Percentiles rank a stretch among this genome's conserved stretches.
phyloP scores from a whole-genome alignment of 2,797 vertebrate species.

The Agapornis canus region DNA sequence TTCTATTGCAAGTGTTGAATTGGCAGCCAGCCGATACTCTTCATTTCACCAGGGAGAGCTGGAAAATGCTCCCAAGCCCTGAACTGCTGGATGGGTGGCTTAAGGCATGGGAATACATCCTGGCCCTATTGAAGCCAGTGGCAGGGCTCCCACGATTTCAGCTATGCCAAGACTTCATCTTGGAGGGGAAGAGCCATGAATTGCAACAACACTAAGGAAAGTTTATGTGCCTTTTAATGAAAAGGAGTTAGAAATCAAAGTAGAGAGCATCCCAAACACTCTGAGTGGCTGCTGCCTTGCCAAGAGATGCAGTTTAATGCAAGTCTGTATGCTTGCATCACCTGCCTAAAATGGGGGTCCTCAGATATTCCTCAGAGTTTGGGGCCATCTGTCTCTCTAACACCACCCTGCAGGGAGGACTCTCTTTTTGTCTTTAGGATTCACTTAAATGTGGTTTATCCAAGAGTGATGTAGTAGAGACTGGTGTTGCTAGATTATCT shows the following conservation, averaged over 20 bases:
- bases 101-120: conserved; percentile 66
- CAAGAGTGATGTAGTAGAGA: background rate
- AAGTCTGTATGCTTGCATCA: background rate
- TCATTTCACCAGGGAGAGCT: background rate
- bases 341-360: background rate
- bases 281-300: background rate
- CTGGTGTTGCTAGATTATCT: background rate
- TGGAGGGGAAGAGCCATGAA: conserved; percentile 13
- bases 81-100: conserved; percentile 8
- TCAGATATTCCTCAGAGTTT: background rate
- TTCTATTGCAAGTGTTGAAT: background rate
- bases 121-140: conserved; percentile 29
- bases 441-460: background rate
- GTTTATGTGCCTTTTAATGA: background rate
- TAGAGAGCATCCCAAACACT: background rate
- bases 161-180: background rate
- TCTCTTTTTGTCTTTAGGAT: background rate
- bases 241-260: conserved; percentile 35
- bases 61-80: conserved; percentile 37
- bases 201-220: background rate
- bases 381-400: background rate
- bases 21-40: background rate
- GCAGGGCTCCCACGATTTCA: conserved; percentile 10
- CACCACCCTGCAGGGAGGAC: rapidly evolving
- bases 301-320: background rate